These are phyloP conservation scores for Pteruthius melanotis DNA, from an alignment of 2,113 vertebrate genomes.

Conservation along the genomic window DNA sequence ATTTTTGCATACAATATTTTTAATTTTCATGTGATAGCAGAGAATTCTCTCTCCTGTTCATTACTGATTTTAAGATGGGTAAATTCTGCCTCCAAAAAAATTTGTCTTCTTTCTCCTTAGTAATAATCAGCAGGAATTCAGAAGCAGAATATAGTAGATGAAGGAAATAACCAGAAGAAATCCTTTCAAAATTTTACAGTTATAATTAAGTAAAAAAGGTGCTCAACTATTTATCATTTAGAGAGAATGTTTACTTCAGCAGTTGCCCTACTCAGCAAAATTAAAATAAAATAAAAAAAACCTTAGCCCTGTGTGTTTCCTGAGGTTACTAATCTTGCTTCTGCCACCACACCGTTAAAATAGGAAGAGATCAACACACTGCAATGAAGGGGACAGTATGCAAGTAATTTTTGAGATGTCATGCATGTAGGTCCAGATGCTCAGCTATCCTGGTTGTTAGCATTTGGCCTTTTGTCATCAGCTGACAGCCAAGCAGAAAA, in stretches of 20 bases:
- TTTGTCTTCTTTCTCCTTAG: neutral
- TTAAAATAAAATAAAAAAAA: neutral
- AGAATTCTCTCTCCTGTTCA: neutral
- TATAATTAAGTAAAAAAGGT: neutral
- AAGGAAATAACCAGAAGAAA: neutral
- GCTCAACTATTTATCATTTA: neutral
- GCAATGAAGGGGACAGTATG: neutral
- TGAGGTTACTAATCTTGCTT: neutral
- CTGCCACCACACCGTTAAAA: neutral
- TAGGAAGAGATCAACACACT: neutral
- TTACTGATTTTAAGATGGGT: neutral
- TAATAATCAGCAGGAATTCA: neutral
- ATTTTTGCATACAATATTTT: neutral
- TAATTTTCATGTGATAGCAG: neutral
- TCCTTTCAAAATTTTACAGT: neutral
- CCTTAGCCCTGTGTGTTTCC: neutral
- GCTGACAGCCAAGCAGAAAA: conserved; percentile 6
- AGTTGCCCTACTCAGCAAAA: neutral
- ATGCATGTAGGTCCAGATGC: neutral
- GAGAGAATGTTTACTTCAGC: neutral
- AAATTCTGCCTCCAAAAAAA: neutral
- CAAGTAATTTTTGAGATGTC: neutral
- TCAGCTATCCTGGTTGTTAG: neutral
- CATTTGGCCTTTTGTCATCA: conserved; percentile 26
- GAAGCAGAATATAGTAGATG: neutral